Base-by-base conservation (phyloP, 2,797 vertebrate genomes). In the Catamblyrhynchus diadema region DNA sequence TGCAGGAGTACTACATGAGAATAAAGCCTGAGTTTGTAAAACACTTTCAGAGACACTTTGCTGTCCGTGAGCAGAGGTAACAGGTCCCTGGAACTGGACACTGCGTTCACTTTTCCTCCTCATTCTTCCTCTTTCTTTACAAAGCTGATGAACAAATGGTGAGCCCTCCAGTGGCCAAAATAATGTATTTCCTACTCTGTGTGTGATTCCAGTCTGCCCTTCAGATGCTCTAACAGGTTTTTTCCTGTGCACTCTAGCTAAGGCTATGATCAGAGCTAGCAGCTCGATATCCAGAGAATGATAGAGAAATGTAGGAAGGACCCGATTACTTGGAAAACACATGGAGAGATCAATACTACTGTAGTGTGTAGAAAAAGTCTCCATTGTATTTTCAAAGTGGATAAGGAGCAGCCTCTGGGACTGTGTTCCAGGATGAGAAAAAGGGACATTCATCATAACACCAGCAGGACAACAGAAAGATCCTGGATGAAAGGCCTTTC, bases 111-210 rank as follows among this genome's bases (percentile, higher is more conserved):
- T 62, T 61, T 44, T 42, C 27, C 8, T 24, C 14, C 28, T 39
- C 19, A 2, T 48, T 86, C 30, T 78, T 41, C 33, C 51, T 28
- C 32, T 42, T 32, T 77, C 47, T 95, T 33, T 77, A 6, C 33
- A 39, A 33, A 73, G 42, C 19, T 78, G 37, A 61, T 74, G 57
- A 93, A 62, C 66, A 88, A 93, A 81, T n/a, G 42, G 77, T 66
- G 88, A 96, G 84, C 69, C 92, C 93, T 95, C 87, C 85, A 70
- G 90, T 92, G 82, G 75, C 67, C 83, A 84, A 90, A 93, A 72
- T 23, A 33, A 72, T 89, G 53, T 72, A 88, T 93, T 92, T 94
- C 51, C 54, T 66, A 48, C 45, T 23, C 45, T 35, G 16, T 51
- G 6, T 19, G 37, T 73, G 30, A 62, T 87, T 54, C 42, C 48